Percentiles rank a stretch among this genome's conserved stretches.
Conservation (phyloP, 2,797 vertebrate species). For the Leptodactylus fallax region DNA sequence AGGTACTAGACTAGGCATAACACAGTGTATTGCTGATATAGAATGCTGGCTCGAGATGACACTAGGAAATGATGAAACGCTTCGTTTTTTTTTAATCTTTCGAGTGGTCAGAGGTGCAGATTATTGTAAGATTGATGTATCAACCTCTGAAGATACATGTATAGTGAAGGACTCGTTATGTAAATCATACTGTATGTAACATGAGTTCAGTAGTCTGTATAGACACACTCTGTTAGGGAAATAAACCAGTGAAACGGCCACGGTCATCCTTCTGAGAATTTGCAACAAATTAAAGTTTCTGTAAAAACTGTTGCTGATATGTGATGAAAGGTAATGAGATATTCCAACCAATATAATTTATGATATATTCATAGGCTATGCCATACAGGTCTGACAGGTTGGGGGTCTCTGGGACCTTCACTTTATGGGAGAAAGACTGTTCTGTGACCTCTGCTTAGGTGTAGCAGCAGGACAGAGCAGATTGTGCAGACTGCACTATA, state of each 20-base stretch:
- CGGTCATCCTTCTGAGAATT: background rate
- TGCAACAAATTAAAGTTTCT: background rate
- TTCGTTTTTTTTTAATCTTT: background rate
- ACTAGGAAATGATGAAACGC: background rate
- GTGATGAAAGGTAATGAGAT: background rate
- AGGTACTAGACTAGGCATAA: background rate
- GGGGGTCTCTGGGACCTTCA: background rate
- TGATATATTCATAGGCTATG: background rate
- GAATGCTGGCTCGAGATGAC: background rate
- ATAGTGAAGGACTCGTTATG: background rate
- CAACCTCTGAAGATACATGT: background rate
- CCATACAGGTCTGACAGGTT: background rate
- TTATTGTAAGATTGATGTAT: background rate
- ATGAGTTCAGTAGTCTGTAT: background rate
- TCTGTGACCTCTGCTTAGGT: too few relatives aligned
- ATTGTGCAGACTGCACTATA: too few relatives aligned
- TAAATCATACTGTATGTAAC: background rate
- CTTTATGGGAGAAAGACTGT: too few relatives aligned
- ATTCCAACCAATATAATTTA: background rate
- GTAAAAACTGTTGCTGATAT: too few relatives aligned
- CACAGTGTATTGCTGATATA: background rate
- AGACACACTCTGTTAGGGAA: background rate
- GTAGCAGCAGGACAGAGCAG: too few relatives aligned
- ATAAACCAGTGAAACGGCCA: background rate
- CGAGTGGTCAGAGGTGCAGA: background rate